Base-by-base conservation (phyloP, 1,140 invertebrate species). In the Drosophila busckii region DNA sequence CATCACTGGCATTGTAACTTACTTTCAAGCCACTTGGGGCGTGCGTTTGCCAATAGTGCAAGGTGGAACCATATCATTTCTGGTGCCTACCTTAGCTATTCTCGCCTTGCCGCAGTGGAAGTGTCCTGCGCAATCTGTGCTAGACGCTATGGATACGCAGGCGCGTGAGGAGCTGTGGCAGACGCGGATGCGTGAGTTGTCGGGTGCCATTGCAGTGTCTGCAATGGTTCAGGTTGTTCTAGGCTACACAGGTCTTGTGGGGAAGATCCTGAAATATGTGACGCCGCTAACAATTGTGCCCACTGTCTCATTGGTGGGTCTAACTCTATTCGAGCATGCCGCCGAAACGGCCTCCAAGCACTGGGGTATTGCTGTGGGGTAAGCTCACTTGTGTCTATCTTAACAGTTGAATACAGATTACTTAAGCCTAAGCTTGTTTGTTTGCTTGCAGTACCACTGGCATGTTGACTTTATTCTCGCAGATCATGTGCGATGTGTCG, bases 11-110 rank as follows among this genome's bases (percentile, higher is more conserved):
- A 85, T 97, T 0, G 91, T 94, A 1, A 97, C 96, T 0, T 91
- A 94, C 59, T 55, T 96, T 1, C 95, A 97, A 86, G 89, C 91
- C 3, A 94, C 93, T 0, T 90, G 96, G 86, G 96, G 96, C 4
- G 93, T 93, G 40, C 88, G 90, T 0, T 59, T 91, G 26, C 90
- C 90, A 2, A 90, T 91, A 25, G 90, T 91, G 0, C 91, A 94
- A 92, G 95, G 95, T 2, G 93, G 94, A 0, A 96, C 94, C 0
- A 95, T 96, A 68, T 93, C 94, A 0, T 96, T 96, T 88, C 84
- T 97, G 8, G 92, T 95, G 2, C 95, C 95, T 0, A 94, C 94
- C 0, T 84, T 96, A n/a, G 94, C 95, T 0, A 94, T 97, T 67
- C 88, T 97, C 1, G 90, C 90, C 54, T 87, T 96, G 29, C 93